These are phyloP conservation scores for Elephas maximus DNA, from an alignment of 2,113 vertebrate species.

Conservation along the genomic window DNA sequence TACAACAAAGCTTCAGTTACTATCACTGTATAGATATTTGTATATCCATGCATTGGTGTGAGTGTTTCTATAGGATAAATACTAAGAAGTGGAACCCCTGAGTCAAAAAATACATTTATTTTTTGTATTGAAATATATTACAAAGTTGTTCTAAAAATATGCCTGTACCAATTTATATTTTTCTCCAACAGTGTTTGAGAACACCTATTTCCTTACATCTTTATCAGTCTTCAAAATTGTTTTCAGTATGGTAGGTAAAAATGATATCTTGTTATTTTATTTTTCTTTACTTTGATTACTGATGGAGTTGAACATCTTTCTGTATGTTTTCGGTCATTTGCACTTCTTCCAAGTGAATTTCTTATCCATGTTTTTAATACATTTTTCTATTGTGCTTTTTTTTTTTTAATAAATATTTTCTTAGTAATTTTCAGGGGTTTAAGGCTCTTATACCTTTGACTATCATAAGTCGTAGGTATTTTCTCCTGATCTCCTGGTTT, in stretches of 20 bases:
- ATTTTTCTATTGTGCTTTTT: slow-evolving; percentile 4
- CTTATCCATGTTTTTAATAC: not conserved
- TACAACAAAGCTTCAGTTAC: not conserved
- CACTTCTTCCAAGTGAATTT: not conserved
- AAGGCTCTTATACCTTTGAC: not conserved
- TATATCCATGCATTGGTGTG: not conserved
- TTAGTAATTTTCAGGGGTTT: slow-evolving; percentile 24
- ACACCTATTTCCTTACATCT: not conserved
- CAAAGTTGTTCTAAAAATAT: slow-evolving; percentile 13
- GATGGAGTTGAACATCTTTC: not conserved
- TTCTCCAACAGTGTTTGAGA: not conserved
- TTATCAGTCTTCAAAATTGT: not conserved
- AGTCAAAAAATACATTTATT: slow-evolving; percentile 31
- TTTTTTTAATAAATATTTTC: slow-evolving; percentile 43
- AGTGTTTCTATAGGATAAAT: not conserved
- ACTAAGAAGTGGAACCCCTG: not conserved
- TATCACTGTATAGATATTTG: not conserved
- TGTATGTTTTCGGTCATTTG: not conserved
- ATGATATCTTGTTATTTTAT: not conserved
- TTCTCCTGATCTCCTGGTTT: not conserved
- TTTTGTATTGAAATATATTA: slow-evolving; percentile 7
- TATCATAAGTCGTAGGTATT: not conserved
- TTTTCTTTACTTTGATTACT: slow-evolving; percentile 43
- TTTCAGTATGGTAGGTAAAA: not conserved
- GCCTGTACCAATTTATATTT: not conserved